phyloP scores from a whole-genome alignment of 2,888 invertebrate genomes.

The Matsumyia berberina region DNA sequence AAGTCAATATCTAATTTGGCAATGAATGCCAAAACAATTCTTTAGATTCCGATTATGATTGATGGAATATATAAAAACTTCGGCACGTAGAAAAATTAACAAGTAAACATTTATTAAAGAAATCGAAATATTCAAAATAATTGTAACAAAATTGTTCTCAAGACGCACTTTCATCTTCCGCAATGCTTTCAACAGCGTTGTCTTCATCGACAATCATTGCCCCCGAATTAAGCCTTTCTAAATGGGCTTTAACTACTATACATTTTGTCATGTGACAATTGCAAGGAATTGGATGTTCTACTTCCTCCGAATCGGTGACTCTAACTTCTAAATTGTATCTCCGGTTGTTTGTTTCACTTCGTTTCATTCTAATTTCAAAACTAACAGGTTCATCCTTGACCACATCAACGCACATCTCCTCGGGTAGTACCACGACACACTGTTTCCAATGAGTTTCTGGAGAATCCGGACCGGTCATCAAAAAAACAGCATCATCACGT shows the following conservation, averaged over 20 bases:
- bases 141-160: not conserved
- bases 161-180: not conserved
- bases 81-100: no score
- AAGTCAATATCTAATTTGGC: no score
- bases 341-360: constrained; percentile 79
- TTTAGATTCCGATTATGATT: no score
- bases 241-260: constrained; percentile 87
- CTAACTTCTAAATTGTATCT: constrained; percentile 89
- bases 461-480: constrained; percentile 92
- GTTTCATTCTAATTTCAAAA: constrained; percentile 87
- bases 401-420: constrained; percentile 85
- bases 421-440: constrained; percentile 92
- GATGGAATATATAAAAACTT: not conserved
- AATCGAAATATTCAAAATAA: constrained; percentile 16
- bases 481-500: constrained; percentile 86
- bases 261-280: constrained; percentile 91
- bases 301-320: constrained; percentile 88
- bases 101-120: not conserved
- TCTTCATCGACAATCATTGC: constrained; percentile 55
- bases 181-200: not conserved
- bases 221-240: constrained; percentile 79
- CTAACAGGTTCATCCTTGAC: constrained; percentile 87
- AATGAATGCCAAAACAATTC: no score
- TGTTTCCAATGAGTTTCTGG: constrained; percentile 97
- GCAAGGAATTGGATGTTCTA: constrained; percentile 92